These are phyloP conservation scores for Therioaphis trifolii DNA, from an alignment of 2,888 invertebrate species.

Conservation along the genomic window DNA sequence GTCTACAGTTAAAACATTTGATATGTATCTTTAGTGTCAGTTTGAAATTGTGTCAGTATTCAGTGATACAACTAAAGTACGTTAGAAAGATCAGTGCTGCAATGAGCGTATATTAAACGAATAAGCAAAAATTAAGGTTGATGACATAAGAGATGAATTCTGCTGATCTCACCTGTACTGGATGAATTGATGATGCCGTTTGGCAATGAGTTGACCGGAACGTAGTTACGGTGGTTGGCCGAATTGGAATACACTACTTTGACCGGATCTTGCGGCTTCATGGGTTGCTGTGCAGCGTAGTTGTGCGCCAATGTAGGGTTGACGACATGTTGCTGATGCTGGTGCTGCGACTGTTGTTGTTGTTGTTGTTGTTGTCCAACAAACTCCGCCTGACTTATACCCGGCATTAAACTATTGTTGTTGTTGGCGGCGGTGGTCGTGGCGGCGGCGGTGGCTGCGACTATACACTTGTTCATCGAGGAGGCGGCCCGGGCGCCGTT, in stretches of 20 bases:
- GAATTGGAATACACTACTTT: constrained; percentile 60
- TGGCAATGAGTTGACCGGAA: constrained; percentile 46
- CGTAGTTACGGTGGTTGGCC: constrained; percentile 51
- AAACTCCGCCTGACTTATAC: constrained; percentile 44
- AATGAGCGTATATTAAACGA: neutral
- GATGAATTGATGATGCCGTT: constrained; percentile 54
- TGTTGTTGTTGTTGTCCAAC: constrained; percentile 45
- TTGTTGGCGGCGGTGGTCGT: constrained; percentile 1
- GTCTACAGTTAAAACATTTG: neutral
- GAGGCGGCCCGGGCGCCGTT: constrained; percentile 58
- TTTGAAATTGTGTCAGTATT: neutral
- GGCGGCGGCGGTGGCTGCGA: neutral
- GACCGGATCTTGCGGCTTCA: constrained; percentile 30
- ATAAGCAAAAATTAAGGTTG: neutral
- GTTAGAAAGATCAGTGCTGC: neutral
- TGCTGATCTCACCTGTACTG: constrained; percentile 47
- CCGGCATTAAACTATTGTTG: constrained; percentile 52
- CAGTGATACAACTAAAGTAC: neutral
- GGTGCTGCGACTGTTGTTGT: constrained; percentile 35
- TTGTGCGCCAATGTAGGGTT: constrained; percentile 59
- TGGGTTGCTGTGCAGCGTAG: constrained; percentile 54
- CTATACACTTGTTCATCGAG: constrained; percentile 60
- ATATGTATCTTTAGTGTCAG: neutral
- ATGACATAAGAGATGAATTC: neutral
- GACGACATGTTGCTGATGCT: constrained; percentile 59